Percentiles rank a stretch among this genome's conserved stretches.
Conservation (phyloP, 2,888 invertebrate species). For the Ennomos quercinarius region DNA sequence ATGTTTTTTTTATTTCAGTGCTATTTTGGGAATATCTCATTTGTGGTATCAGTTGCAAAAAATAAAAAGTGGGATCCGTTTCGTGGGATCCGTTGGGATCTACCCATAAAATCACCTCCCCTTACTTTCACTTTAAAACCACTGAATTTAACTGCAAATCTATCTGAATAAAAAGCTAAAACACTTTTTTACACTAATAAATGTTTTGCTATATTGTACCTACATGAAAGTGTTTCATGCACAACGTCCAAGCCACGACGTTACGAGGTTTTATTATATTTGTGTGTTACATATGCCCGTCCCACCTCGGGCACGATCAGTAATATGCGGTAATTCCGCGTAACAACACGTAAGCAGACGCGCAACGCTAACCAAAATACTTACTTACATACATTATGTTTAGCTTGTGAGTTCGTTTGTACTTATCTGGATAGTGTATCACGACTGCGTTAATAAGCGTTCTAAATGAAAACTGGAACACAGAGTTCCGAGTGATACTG, state of each 20-base stretch:
- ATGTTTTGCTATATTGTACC: not conserved
- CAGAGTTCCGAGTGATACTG: too few species aligned
- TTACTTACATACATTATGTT: slow-evolving; percentile 8
- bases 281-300: slow-evolving; percentile 34
- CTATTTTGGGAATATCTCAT: too few species aligned
- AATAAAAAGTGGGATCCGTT: too few species aligned
- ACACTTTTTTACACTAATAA: not conserved
- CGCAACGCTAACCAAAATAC: slow-evolving; percentile 29
- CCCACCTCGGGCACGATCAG: slow-evolving; percentile 15
- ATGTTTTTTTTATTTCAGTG: too few species aligned
- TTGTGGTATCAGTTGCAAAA: too few species aligned
- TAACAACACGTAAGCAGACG: slow-evolving; percentile 24
- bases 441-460: not conserved
- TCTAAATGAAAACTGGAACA: too few species aligned
- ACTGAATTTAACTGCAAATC: too few species aligned
- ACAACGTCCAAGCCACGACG: not conserved
- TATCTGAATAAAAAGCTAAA: too few species aligned
- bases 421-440: slow-evolving; percentile 7
- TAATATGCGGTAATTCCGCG: slow-evolving; percentile 28
- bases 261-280: slow-evolving; percentile 23
- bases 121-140: too few species aligned
- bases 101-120: too few species aligned
- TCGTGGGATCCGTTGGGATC: too few species aligned
- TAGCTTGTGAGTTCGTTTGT: slow-evolving; percentile 18
- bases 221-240: not conserved